Conservation (phyloP, 2,888 invertebrate species). For the Apodemia hepburni region DNA sequence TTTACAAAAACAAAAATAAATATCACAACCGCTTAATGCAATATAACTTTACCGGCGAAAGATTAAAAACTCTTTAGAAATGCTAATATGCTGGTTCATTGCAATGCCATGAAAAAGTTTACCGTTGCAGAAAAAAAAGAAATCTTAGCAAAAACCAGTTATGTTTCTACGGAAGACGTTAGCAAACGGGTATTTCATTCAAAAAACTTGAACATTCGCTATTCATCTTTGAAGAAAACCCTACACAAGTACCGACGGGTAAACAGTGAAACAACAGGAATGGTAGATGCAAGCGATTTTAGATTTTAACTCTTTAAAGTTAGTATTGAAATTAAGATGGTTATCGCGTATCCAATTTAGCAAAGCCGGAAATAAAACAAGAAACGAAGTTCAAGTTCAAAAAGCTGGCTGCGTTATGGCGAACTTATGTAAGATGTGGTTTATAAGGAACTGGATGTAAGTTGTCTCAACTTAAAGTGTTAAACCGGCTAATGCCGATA, state of each 20-base stretch:
- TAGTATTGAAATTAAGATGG: not conserved
- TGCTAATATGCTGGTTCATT: slow-evolving; percentile 4
- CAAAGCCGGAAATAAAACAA: slow-evolving; percentile 21
- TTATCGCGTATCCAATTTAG: not conserved
- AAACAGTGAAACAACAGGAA: slow-evolving; percentile 14
- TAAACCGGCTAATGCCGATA: too few relatives aligned
- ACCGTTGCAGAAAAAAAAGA: slow-evolving; percentile 20
- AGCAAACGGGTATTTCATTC: slow-evolving; percentile 36
- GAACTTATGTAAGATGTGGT: slow-evolving; percentile 11
- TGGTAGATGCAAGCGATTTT: not conserved
- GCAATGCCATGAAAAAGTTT: slow-evolving; percentile 11
- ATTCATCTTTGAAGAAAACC: slow-evolving; percentile 21
- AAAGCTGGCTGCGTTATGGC: slow-evolving; percentile 28
- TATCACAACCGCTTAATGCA: not conserved
- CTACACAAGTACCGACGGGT: slow-evolving; percentile 1
- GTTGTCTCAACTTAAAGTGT: not conserved
- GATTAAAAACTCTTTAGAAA: slow-evolving; percentile 12
- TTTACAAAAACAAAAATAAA: not conserved
- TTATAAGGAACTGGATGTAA: not conserved
- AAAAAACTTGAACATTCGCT: slow-evolving; percentile 21
- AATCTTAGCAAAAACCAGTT: slow-evolving; percentile 20
- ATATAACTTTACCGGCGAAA: not conserved
- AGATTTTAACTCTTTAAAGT: not conserved
- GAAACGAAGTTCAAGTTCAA: slow-evolving; percentile 32
- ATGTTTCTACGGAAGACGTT: slow-evolving; percentile 22